phyloP scores from a whole-genome alignment of 2,888 invertebrate genomes.

The Serripes groenlandicus region DNA sequence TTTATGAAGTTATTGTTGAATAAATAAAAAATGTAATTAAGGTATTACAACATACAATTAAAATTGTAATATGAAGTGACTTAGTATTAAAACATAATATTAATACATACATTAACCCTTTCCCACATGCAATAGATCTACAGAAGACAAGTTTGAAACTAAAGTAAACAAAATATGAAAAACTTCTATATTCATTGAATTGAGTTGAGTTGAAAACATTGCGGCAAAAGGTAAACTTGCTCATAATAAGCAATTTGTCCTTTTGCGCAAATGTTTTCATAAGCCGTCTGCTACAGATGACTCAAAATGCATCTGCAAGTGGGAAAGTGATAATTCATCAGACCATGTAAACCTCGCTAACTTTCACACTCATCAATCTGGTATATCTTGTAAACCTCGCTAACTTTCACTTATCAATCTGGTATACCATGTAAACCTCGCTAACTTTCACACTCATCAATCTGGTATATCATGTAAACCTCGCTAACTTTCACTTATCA shows the following conservation, averaged over 20 bases:
- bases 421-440: too few species aligned
- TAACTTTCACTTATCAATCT: too few species aligned
- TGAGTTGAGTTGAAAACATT: not conserved
- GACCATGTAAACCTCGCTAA: too few species aligned
- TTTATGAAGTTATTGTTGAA: not conserved
- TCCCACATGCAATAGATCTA: too few species aligned
- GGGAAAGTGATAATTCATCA: too few species aligned
- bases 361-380: too few species aligned
- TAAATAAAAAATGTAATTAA: not conserved
- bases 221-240: not conserved
- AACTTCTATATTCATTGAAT: not conserved
- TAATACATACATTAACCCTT: not conserved
- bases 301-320: too few species aligned
- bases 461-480: too few species aligned
- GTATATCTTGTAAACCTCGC: too few species aligned
- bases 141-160: not conserved
- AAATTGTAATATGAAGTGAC: not conserved
- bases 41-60: conserved; percentile 11
- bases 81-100: not conserved
- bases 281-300: not conserved
- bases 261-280: not conserved
- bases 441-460: too few species aligned
- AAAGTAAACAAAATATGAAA: not conserved
- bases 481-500: too few species aligned
- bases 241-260: not conserved